Evolutionary conservation across 2,888 invertebrate genomes (phyloP).

Genomic region (Myathropa florea): DNA sequence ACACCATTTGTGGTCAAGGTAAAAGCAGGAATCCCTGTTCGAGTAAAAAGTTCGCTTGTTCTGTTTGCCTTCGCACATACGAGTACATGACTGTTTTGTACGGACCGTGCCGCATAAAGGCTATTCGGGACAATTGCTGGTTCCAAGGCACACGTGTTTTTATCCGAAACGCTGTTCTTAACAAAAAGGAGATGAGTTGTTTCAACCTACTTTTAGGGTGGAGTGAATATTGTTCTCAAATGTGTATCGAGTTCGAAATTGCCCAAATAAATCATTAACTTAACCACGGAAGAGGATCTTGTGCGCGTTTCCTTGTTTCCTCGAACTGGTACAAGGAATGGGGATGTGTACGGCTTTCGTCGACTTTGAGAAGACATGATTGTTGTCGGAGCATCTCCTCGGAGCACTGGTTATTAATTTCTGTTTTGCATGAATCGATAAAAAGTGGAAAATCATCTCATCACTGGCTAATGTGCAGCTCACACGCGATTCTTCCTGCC

Average conservation of each 20-base stretch:
- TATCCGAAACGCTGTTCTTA: background rate
- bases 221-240: conserved; percentile 21
- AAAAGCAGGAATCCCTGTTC: conserved; percentile 52
- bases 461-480: conserved; percentile 47
- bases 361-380: conserved; percentile 56
- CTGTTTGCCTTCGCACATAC: conserved; percentile 8
- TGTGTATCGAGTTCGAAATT: conserved; percentile 35
- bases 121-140: conserved; percentile 56
- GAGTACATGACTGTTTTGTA: conserved; percentile 31
- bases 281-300: conserved; percentile 38
- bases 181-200: conserved; percentile 6
- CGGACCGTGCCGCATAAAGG: conserved; percentile 29
- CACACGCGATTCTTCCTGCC: conserved; percentile 49
- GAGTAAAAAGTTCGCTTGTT: conserved; percentile 46
- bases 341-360: conserved; percentile 52
- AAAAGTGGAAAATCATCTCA: conserved; percentile 63
- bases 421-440: conserved; percentile 65
- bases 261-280: conserved; percentile 60
- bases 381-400: conserved; percentile 52
- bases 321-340: background rate
- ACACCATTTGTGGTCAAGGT: conserved; percentile 54
- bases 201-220: conserved; percentile 38
- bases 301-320: conserved; percentile 10
- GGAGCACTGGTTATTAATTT: conserved; percentile 62
- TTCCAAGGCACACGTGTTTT: background rate